These are phyloP conservation scores for Corythornis leucogaster DNA, from an alignment of 2,797 vertebrate genomes.

Conservation along the genomic window DNA sequence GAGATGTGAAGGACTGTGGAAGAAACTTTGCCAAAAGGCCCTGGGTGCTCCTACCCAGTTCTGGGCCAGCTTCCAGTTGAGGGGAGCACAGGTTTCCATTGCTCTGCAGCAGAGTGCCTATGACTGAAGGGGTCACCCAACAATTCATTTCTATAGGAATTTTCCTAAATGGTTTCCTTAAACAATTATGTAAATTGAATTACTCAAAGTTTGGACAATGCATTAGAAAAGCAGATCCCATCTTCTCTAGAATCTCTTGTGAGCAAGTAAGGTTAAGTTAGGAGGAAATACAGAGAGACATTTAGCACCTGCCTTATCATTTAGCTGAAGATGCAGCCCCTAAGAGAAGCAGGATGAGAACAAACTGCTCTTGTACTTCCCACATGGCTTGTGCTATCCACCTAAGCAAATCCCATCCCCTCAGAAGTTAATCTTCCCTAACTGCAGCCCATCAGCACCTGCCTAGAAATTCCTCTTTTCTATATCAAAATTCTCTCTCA, in stretches of 20 bases:
- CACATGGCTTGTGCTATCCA: neutral
- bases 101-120: neutral
- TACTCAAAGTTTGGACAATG: neutral
- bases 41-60: neutral
- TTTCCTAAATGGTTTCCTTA: neutral
- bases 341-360: neutral
- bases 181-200: neutral
- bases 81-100: neutral
- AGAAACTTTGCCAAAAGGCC: neutral
- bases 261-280: neutral
- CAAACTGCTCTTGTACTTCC: neutral
- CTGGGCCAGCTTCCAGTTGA: neutral
- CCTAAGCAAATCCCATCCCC: neutral
- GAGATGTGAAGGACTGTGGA: neutral
- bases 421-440: neutral
- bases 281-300: neutral
- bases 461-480: neutral
- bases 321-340: neutral
- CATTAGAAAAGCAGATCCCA: neutral
- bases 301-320: neutral
- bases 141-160: neutral
- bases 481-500: neutral
- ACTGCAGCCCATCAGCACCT: neutral
- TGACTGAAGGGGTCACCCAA: neutral
- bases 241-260: neutral